These are phyloP conservation scores for Buphagus erythrorhynchus DNA, from an alignment of 2,797 vertebrate genomes.

Conservation along the genomic window DNA sequence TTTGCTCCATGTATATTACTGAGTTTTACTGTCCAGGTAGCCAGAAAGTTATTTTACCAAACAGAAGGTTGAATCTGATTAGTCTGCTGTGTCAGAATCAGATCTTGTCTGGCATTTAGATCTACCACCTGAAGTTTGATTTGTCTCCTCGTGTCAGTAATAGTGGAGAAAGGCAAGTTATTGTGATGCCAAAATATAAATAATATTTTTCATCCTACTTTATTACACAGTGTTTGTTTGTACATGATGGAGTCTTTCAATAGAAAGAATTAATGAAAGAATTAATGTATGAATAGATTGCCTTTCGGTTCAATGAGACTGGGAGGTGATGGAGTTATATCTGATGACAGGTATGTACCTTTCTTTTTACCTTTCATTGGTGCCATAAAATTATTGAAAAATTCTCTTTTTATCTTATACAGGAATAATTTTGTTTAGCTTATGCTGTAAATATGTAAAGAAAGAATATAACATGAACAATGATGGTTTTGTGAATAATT, in stretches of 20 bases:
- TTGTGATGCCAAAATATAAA: neutral
- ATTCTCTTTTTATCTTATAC: neutral
- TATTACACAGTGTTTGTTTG: neutral
- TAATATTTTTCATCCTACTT: neutral
- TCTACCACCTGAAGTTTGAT: neutral
- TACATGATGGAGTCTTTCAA: neutral
- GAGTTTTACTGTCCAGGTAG: neutral
- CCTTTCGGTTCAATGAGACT: neutral
- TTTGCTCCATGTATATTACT: neutral
- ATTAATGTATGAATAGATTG: neutral
- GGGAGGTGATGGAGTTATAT: neutral
- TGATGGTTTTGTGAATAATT: neutral
- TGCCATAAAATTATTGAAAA: neutral
- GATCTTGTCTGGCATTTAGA: neutral
- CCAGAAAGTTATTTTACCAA: neutral
- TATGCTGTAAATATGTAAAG: neutral
- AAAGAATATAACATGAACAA: neutral
- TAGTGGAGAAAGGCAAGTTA: neutral
- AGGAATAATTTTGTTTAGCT: neutral
- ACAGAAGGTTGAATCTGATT: neutral
- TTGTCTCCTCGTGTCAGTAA: neutral
- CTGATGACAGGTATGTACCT: neutral
- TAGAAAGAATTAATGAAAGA: constrained; percentile 35
- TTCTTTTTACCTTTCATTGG: neutral
- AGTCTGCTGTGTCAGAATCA: neutral